Conservation (phyloP, 2,797 vertebrate genomes). For the Lepidocolaptes lacrymiger region DNA sequence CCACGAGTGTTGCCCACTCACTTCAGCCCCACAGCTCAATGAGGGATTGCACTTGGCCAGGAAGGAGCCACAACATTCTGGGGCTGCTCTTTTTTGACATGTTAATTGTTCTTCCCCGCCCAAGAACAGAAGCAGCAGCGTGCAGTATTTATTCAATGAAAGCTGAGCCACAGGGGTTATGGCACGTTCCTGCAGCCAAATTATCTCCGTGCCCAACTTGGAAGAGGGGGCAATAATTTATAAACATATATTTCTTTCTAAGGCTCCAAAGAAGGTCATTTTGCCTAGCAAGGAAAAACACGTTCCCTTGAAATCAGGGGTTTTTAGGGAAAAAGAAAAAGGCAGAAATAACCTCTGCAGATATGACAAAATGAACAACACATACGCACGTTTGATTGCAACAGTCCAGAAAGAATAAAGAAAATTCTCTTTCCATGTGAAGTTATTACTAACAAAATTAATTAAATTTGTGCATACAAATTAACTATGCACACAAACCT, state of each 20-base stretch:
- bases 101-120: constrained; percentile 79
- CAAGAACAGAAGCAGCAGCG: constrained; percentile 77
- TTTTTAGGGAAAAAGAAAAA: not conserved
- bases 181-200: constrained; percentile 80
- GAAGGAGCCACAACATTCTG: constrained; percentile 68
- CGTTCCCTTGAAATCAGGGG: accelerated
- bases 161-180: constrained; percentile 78
- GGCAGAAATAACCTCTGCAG: not conserved
- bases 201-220: constrained; percentile 84
- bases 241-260: not conserved
- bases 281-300: not conserved
- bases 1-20: constrained; percentile 58
- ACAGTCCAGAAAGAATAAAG: not conserved
- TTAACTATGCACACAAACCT: not conserved
- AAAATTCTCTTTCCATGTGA: not conserved
- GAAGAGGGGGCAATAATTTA: constrained; percentile 79
- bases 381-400: not conserved
- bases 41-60: constrained; percentile 67
- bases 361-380: not conserved
- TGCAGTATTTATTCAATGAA: constrained; percentile 80
- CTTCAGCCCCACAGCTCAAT: constrained; percentile 68
- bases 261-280: not conserved
- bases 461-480: not conserved
- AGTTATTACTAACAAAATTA: not conserved
- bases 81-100: constrained; percentile 79